Base-by-base conservation (phyloP, 2,113 vertebrate species). In the Pongo abelii region DNA sequence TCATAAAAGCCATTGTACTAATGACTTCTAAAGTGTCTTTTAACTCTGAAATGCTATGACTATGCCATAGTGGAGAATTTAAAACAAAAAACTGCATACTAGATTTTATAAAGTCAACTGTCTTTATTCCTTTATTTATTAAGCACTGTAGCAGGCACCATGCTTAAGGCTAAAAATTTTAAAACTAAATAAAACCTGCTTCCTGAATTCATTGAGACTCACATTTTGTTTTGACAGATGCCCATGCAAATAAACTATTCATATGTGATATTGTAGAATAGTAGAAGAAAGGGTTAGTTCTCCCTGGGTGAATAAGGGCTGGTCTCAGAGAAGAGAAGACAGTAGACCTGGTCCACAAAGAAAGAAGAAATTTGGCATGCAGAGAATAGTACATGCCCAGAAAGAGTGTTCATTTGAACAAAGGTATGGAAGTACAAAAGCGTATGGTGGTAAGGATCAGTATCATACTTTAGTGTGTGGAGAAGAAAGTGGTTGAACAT, bases 11-110 rank as follows among this genome's bases (percentile, higher is more conserved):
- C 79, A 43, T 80, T 83, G 69, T 77, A 67, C 52, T 93, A 79
- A 78, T 88, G 83, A 86, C 38, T 81, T 69, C 46, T 93, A 57
- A 89, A 95, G 84, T 92, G n/a, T 40, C 74, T 87, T 96, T 96
- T 88, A 55, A 95, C 16, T 85, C 35, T 83, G 69, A 59, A 85
- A 50, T 74, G 9, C 67, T 59, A 27, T 59, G 40, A 72, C 38
- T 50, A 20, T 74, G 78, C n/a, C 40, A 38, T 35, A 86, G 20
- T 74, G 27, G 30, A 12, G 46, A 89, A 86, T 97, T 89, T 61
- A 83, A 91, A 96, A 70, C 48, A 86, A 84, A 91, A 64, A 48
- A 32, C 25, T 64, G 10, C 46, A 77, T 48, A 46, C 5, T 79
- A 40, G 48, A 12, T 83, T 81, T 57, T 64, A 77, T 69, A 32